Evolutionary conservation across 2,888 invertebrate genomes (phyloP).

Genomic region (Anthoptus insignis): DNA sequence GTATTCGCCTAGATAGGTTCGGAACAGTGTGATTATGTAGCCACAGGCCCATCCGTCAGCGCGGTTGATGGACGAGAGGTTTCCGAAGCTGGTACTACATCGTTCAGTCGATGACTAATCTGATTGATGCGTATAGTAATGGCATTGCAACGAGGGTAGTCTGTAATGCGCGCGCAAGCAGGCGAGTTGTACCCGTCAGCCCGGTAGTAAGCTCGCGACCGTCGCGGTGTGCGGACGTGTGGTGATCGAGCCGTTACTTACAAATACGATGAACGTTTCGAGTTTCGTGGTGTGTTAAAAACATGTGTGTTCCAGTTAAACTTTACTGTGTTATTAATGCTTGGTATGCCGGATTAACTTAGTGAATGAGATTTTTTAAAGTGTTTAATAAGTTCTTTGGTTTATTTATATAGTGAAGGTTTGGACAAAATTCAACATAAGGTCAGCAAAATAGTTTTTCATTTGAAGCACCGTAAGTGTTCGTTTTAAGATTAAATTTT

Average conservation of each 20-base stretch:
- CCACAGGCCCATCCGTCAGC: conserved; percentile 14
- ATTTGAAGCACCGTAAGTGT: no score
- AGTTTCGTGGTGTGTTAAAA: conserved; percentile 12
- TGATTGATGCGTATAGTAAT: conserved; percentile 38
- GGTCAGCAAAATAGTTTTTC: no score
- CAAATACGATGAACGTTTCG: conserved; percentile 24
- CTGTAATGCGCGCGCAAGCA: conserved; percentile 25
- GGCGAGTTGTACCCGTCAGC: conserved; percentile 9
- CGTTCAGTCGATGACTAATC: conserved; percentile 37
- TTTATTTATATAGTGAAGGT: conserved; percentile 9
- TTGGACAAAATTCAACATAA: background rate
- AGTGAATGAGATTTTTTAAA: background rate
- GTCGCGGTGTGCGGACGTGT: background rate
- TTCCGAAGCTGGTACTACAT: conserved; percentile 24
- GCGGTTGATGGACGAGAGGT: conserved; percentile 31
- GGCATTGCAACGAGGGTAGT: conserved; percentile 33
- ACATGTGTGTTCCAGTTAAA: conserved; percentile 4
- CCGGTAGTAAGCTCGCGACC: conserved; percentile 23
- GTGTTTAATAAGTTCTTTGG: conserved; percentile 2
- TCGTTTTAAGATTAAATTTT: background rate
- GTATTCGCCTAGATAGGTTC: background rate
- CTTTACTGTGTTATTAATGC: background rate
- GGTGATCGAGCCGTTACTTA: background rate
- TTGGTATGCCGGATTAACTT: no score
- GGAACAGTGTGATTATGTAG: background rate